Percentiles rank a stretch among this genome's conserved stretches.
Evolutionary conservation across 1,140 invertebrate species (phyloP).

Genomic region (Globodera ellingtonae): DNA sequence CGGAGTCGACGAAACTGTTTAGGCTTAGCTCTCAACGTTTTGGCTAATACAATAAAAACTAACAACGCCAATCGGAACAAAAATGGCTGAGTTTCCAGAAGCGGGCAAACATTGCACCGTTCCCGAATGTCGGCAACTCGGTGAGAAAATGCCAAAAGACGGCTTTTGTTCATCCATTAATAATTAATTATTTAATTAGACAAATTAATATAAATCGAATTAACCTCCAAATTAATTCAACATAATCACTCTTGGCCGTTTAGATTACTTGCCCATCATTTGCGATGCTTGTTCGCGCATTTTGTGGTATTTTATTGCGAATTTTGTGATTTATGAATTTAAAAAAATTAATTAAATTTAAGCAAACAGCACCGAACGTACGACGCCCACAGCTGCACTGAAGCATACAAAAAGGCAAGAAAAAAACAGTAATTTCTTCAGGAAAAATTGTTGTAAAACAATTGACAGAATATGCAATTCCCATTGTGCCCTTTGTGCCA

Average conservation of each 20-base stretch:
- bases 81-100: conserved; percentile 30
- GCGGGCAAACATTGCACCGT: conserved; percentile 15
- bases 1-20: too few relatives aligned
- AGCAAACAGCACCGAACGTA: conserved; percentile 19
- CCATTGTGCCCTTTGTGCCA: conserved; percentile 21
- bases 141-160: conserved; percentile 1
- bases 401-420: conserved; percentile 12
- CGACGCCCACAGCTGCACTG: conserved; percentile 14
- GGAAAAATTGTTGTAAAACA: neutral
- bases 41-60: neutral
- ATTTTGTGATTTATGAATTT: neutral
- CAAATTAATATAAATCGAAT: too few relatives aligned
- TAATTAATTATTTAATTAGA: too few relatives aligned
- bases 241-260: neutral
- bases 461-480: conserved; percentile 1
- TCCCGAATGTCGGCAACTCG: conserved; percentile 14
- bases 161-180: too few relatives aligned
- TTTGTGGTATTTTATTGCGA: neutral
- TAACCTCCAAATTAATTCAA: too few relatives aligned
- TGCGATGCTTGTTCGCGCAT: conserved; percentile 27
- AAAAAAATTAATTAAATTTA: neutral
- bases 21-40: too few relatives aligned
- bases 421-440: too few relatives aligned
- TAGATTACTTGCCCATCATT: conserved; percentile 18
- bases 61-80: neutral